Evolutionary conservation across 2,113 vertebrate genomes (phyloP), one percentile per base, ranked within the genome.

Genomic region (Columba livia): DNA sequence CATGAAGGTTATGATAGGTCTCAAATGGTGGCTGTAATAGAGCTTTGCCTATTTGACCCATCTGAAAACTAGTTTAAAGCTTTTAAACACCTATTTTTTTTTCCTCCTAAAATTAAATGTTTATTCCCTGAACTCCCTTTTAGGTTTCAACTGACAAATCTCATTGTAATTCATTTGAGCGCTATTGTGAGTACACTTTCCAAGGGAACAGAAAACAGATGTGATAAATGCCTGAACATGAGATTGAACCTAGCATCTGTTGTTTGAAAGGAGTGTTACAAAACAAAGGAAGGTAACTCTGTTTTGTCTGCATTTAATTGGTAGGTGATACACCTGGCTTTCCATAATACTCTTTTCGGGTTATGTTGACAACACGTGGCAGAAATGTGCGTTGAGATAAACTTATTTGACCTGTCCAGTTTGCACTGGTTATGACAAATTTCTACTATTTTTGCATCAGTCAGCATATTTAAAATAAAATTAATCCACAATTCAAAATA

Each of bases 81-180:
- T 92, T 88, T 93, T 90, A 88, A 87, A 95, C 32, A 60, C 11
- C 42, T 78, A 1, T 32, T 56, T 79, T 58, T 81, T 61, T 42
- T 26, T 10, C 13, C 36, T n/a, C 26, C 69, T 80, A 79, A 85
- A 89, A 91, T 67, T 51, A 81, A 79, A 74, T 83, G 60, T 79
- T 86, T 96, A 85, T 90, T 91, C 72, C 72, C 82, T 79, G 77
- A 93, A 51, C 85, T 81, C 72, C 31, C 50, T 90, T 92, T 66
- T 65, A 84, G 88, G 44, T 88, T 96, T 96, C 72, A 71, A 18
- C 70, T 90, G 93, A 92, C 61, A 87, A 81, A 96, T 72, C 61
- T 94, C 65, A 56, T 54, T 94, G 88, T 65, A 89, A 93, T 93
- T 95, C 72, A 88, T 95, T 84, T 89, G 83, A 92, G 47, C 19